These are phyloP conservation scores for Hipposideros armiger DNA, from an alignment of 2,113 vertebrate genomes.

Conservation along the genomic window DNA sequence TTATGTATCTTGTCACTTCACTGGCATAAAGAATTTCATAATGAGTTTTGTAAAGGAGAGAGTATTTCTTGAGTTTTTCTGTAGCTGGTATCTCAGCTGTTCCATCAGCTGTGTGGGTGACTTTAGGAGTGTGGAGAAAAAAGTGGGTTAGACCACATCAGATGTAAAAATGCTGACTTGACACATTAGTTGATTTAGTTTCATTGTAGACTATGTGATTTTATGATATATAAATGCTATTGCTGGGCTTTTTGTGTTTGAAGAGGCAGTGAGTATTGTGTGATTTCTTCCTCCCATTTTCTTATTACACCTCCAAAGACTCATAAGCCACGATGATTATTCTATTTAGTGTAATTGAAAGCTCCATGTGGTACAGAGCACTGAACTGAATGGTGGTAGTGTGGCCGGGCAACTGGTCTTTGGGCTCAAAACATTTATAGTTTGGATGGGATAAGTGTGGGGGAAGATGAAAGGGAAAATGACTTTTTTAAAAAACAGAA, in stretches of 20 bases:
- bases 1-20: not conserved
- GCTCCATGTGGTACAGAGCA: not conserved
- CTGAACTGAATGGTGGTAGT: not conserved
- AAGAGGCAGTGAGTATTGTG: not conserved
- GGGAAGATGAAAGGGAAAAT: not conserved
- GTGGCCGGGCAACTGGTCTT: not conserved
- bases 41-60: not conserved
- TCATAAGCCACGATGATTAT: not conserved
- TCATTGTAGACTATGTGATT: not conserved
- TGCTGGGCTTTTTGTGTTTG: not conserved
- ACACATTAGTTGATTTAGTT: not conserved
- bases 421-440: not conserved
- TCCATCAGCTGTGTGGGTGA: not conserved
- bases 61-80: constrained; percentile 5
- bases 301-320: not conserved
- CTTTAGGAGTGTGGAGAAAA: not conserved
- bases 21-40: not conserved
- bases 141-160: not conserved
- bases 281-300: constrained; percentile 33
- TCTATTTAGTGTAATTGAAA: not conserved
- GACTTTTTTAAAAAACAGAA: not conserved
- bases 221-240: not conserved
- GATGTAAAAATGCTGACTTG: not conserved
- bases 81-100: not conserved
- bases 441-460: not conserved